phyloP scores from a whole-genome alignment of 2,888 invertebrate genomes.

The Megamerina dolium region DNA sequence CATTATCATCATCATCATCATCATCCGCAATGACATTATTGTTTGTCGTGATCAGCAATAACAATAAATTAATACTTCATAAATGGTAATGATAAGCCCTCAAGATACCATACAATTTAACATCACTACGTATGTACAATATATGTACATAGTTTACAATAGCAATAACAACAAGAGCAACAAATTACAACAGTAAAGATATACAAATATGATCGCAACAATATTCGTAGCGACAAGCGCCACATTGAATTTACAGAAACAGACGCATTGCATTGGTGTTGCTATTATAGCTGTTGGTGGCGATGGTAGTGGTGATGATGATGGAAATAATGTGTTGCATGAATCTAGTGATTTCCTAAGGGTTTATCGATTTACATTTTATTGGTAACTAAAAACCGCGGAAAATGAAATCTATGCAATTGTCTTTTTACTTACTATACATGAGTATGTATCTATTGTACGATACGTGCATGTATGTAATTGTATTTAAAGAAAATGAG shows the following conservation, averaged over 20 bases:
- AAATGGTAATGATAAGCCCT: constrained; percentile 19
- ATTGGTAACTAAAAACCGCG: no score
- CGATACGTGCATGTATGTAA: no score
- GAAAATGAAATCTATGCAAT: no score
- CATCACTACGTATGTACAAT: no score
- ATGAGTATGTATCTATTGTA: no score
- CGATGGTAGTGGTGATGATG: no score
- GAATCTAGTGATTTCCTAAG: constrained; percentile 9
- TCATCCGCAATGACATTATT: constrained; percentile 12
- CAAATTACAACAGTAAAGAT: constrained; percentile 8
- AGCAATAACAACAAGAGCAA: constrained; percentile 4
- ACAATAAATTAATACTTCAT: constrained; percentile 20
- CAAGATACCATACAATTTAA: constrained; percentile 6
- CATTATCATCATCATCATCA: no score
- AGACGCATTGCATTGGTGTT: no score
- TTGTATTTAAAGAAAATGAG: no score
- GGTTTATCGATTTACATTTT: constrained; percentile 11
- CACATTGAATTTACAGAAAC: no score
- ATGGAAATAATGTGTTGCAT: not conserved
- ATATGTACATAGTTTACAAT: not conserved
- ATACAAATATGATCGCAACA: constrained; percentile 11
- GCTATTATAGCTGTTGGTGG: no score
- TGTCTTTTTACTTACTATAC: no score
- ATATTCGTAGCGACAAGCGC: not conserved
- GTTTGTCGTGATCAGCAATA: constrained; percentile 18